Base-by-base conservation (phyloP, 2,888 invertebrate genomes). In the Lasioglossum morio region DNA sequence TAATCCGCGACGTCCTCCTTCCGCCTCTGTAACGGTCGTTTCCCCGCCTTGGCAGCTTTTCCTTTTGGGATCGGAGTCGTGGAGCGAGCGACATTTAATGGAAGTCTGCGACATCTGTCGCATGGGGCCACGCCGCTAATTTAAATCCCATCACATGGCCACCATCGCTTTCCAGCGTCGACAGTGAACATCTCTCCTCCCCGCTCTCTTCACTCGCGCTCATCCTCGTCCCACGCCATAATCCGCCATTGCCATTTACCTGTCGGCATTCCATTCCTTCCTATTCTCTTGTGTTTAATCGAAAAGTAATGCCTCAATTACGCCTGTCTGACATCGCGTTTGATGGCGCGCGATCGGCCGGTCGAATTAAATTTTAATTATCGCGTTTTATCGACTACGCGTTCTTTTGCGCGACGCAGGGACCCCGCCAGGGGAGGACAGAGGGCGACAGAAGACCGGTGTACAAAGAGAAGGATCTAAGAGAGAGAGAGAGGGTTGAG, bases 61-160 rank as follows among this genome's bases (percentile, higher is more conserved):
- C 81, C 76, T 82, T 84, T 85, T 60, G 63, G 75, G 84, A 81
- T 87, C 86, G 83, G 81, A 81, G 82, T 81, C 81, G 77, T 82
- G 86, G 86, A 81, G 57, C 90, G 91, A 94, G 93, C 92, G 94
- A 94, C 92, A 94, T 94, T 94, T 94, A 94, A 94, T 94, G 92
- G 93, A 92, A 93, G 91, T 89, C 90, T 91, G 93, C 93, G 94
- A 93, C 94, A 94, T 94, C 93, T 94, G 94, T 94, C 92, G 90
- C 82, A 88, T 79, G 77, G 81, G 85, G 88, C 90, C 87, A 88
- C 90, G 88, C 88, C 92, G 92, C 94, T 94, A 94, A 94, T 94
- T 94, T 93, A 94, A 94, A 94, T 94, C 92, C 92, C 92, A 94
- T 94, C 92, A 92, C 89, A 87, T 87, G 86, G 84, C 87, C 88